Evolutionary conservation across 2,797 vertebrate genomes (phyloP).

Genomic region (Atherinosoma microstoma): DNA sequence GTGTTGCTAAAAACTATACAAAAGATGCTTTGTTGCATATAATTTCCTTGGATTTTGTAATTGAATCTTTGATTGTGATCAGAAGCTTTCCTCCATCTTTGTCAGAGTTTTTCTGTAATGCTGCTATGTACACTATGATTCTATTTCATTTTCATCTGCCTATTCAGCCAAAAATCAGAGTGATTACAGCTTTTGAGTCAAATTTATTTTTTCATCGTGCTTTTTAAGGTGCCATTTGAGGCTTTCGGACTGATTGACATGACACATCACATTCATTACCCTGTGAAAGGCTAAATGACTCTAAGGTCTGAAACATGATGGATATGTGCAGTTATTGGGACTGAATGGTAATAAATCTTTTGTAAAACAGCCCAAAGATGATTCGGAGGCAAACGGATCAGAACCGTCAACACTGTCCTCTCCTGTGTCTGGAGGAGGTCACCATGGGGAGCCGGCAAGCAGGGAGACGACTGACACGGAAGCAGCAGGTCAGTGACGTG

Average conservation of each 20-base stretch:
- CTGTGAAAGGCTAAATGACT: constrained; percentile 42
- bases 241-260: constrained; percentile 25
- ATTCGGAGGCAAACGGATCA: constrained; percentile 90
- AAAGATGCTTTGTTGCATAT: constrained; percentile 25
- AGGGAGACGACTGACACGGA: constrained; percentile 92
- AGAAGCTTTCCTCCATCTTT: constrained; percentile 13
- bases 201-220: constrained; percentile 25
- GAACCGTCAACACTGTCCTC: constrained; percentile 89
- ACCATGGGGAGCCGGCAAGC: constrained; percentile 85
- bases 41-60: constrained; percentile 34
- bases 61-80: constrained; percentile 41
- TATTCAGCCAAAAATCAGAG: constrained; percentile 44
- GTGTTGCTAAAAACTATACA: constrained; percentile 43
- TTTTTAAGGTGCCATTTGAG: constrained; percentile 13
- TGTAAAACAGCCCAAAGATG: constrained; percentile 88
- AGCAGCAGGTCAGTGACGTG: constrained; percentile 85
- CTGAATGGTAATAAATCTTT: constrained; percentile 37
- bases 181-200: constrained; percentile 36
- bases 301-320: constrained; percentile 36
- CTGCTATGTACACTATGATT: constrained; percentile 1
- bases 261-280: constrained; percentile 36
- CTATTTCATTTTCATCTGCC: constrained; percentile 19
- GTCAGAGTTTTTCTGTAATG: constrained; percentile 16
- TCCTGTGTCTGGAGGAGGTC: constrained; percentile 88
- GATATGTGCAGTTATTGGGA: constrained; percentile 32